Percentiles rank a stretch among this genome's conserved stretches.
Evolutionary conservation across 2,797 vertebrate genomes (phyloP).

Genomic region (Artibeus jamaicensis): DNA sequence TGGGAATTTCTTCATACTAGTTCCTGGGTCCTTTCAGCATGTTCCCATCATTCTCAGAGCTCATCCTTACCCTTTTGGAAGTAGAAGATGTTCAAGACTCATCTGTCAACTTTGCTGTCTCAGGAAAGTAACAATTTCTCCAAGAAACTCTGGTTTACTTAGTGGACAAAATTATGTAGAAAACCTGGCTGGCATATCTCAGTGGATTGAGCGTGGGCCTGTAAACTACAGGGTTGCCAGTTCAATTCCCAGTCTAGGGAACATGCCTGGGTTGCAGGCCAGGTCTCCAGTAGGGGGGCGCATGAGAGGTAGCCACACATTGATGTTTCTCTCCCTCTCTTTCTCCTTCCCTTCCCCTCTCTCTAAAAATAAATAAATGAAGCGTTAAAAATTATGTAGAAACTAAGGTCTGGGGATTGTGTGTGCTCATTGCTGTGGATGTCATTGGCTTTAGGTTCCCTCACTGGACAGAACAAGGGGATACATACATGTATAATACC

Average conservation of each 20-base stretch:
- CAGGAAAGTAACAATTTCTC: neutral
- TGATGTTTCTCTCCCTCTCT: too few species aligned
- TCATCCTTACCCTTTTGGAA: neutral
- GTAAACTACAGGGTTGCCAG: too few species aligned
- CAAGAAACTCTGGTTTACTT: neutral
- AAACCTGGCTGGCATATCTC: neutral
- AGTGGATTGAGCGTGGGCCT: too few species aligned
- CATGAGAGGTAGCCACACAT: too few species aligned
- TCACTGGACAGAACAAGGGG: neutral
- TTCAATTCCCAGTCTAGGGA: too few species aligned
- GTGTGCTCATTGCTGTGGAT: neutral
- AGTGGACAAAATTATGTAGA: neutral
- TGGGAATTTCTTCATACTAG: neutral
- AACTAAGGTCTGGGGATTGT: neutral
- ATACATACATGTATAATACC: neutral
- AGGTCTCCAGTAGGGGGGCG: too few species aligned
- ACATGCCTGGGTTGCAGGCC: too few species aligned
- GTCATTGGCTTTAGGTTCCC: neutral
- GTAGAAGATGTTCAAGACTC: neutral
- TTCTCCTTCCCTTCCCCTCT: too few species aligned
- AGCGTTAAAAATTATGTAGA: neutral
- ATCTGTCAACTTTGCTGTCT: neutral
- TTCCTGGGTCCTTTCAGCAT: neutral
- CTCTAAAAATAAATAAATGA: too few species aligned
- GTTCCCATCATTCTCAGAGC: neutral